phyloP scores from a whole-genome alignment of 2,797 vertebrate genomes.

The Kryptolebias ocellatus region DNA sequence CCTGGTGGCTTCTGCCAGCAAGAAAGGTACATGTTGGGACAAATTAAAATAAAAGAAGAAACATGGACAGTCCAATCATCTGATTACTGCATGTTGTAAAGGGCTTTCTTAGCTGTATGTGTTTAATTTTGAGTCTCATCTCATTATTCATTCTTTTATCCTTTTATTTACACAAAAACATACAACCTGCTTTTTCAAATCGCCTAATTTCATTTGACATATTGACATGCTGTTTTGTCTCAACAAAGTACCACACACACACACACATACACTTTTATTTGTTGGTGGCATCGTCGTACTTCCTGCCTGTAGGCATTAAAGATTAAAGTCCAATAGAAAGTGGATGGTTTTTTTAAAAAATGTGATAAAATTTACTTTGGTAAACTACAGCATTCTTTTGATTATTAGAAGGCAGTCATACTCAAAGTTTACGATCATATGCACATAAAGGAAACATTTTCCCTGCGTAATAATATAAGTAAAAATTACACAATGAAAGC shows the following conservation, averaged over 20 bases:
- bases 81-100: neutral
- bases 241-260: no score
- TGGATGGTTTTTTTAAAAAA: neutral
- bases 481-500: no score
- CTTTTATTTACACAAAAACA: no score
- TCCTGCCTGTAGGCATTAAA: neutral
- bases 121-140: neutral
- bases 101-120: neutral
- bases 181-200: neutral
- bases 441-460: no score
- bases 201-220: neutral
- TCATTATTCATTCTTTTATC: no score
- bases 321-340: neutral
- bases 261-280: no score
- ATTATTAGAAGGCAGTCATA: no score
- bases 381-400: no score
- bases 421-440: no score
- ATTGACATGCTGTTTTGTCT: no score
- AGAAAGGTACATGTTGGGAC: conserved; percentile 82
- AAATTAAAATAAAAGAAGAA: neutral
- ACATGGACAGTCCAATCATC: neutral
- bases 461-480: no score
- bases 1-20: conserved; percentile 91
- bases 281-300: neutral
- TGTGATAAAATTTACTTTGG: no score